These are phyloP conservation scores for Ophion ellenae DNA, from an alignment of 2,888 invertebrate species.

Conservation along the genomic window DNA sequence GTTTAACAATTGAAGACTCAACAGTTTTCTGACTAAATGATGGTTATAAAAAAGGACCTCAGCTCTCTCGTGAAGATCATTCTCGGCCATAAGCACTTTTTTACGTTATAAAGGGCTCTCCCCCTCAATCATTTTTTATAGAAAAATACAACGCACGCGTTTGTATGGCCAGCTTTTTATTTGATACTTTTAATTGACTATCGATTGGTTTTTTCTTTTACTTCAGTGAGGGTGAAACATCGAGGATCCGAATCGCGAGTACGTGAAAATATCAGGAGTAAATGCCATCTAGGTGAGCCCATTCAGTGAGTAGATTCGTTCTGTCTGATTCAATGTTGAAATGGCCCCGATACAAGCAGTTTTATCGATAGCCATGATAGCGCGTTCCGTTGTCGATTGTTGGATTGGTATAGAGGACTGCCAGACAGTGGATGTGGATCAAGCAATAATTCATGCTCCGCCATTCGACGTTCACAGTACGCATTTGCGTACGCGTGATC, in stretches of 20 bases:
- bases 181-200: not conserved
- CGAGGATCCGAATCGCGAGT: not conserved
- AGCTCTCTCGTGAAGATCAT: too few relatives aligned
- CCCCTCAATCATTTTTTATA: not conserved
- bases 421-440: conserved; percentile 12
- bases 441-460: conserved; percentile 43
- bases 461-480: not conserved
- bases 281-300: not conserved
- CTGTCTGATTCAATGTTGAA: conserved; percentile 19
- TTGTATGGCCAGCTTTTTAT: not conserved
- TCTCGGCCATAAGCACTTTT: too few relatives aligned
- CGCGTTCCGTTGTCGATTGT: not conserved
- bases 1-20: too few relatives aligned
- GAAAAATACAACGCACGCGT: not conserved
- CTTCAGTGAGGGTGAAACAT: not conserved
- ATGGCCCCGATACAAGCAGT: conserved; percentile 23
- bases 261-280: not conserved
- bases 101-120: too few relatives aligned
- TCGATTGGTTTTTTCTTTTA: not conserved
- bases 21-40: too few relatives aligned
- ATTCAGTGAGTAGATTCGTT: not conserved
- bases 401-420: conserved; percentile 4
- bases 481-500: conserved; percentile 28
- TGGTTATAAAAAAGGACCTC: too few relatives aligned
- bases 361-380: conserved; percentile 23